phyloP scores from a whole-genome alignment of 2,797 vertebrate genomes.

The Dendrocincla tyrannina region DNA sequence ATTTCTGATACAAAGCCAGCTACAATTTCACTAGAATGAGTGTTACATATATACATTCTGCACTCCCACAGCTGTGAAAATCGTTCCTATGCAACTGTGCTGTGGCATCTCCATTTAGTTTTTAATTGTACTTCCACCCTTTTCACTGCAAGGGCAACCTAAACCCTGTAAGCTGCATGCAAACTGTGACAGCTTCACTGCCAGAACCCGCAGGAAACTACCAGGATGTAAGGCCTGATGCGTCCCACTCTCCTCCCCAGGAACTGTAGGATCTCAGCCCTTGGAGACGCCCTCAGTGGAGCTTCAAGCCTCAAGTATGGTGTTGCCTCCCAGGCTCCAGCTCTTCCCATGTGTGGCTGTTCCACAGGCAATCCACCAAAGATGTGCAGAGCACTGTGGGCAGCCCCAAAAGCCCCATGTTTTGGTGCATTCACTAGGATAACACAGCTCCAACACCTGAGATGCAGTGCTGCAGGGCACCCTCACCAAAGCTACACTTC shows the following conservation, averaged over 20 bases:
- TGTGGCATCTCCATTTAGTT: not conserved
- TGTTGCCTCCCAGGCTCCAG: not conserved
- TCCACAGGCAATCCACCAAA: not conserved
- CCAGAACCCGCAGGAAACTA: not conserved
- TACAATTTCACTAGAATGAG: not conserved
- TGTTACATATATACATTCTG: not conserved
- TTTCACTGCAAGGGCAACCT: not conserved
- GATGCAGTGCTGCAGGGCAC: not conserved
- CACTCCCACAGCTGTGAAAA: not conserved
- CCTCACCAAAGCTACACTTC: not conserved
- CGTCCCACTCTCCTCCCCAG: not conserved
- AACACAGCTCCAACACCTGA: not conserved
- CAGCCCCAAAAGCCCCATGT: not conserved
- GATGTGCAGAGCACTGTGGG: not conserved
- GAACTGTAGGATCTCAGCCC: not conserved
- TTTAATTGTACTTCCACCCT: not conserved
- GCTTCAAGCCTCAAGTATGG: accelerated
- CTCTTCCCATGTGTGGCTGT: not conserved
- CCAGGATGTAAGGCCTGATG: not conserved
- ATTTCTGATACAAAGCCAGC: not conserved
- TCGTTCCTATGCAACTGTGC: not conserved
- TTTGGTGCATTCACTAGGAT: accelerated
- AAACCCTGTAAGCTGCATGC: not conserved
- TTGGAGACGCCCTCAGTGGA: not conserved
- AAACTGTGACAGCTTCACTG: not conserved